Percentiles rank a stretch among this genome's conserved stretches.
Evolutionary conservation across 2,888 invertebrate species (phyloP).

Genomic region (Drosophila mulleri): DNA sequence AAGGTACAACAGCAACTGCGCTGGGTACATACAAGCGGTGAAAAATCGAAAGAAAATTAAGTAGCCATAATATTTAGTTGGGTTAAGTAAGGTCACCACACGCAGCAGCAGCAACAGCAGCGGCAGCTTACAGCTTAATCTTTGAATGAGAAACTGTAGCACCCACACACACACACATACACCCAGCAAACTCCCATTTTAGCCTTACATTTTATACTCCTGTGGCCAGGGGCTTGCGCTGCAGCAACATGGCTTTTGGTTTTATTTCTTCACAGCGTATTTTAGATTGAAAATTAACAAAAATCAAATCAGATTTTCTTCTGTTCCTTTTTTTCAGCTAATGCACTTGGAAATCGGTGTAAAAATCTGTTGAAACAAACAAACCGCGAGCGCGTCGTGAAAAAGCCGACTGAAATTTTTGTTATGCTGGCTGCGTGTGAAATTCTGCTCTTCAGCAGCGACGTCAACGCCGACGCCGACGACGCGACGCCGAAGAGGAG

Average conservation of each 20-base stretch:
- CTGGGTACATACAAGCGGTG: constrained; percentile 41
- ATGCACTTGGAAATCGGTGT: constrained; percentile 32
- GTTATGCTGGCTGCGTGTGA: constrained; percentile 67
- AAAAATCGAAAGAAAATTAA: constrained; percentile 71
- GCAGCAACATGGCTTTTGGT: constrained; percentile 15
- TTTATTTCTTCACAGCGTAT: constrained; percentile 10
- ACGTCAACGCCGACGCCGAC: constrained; percentile 21
- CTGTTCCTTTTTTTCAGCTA: background rate
- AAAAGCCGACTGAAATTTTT: constrained; percentile 79
- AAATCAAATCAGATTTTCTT: constrained; percentile 14
- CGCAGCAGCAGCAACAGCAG: background rate
- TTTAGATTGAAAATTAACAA: constrained; percentile 17
- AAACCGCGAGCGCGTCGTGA: constrained; percentile 78
- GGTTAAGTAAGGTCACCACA: constrained; percentile 10
- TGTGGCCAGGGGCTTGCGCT: constrained; percentile 8
- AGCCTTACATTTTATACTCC: constrained; percentile 35
- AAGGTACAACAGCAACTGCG: constrained; percentile 19
- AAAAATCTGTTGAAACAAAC: constrained; percentile 61
- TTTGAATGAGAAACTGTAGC: constrained; percentile 47
- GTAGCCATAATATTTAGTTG: constrained; percentile 34
- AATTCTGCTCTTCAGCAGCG: constrained; percentile 62
- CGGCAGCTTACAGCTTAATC: constrained; percentile 8
- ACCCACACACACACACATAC: background rate
- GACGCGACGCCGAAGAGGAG: constrained; percentile 18
- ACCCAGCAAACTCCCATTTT: constrained; percentile 5